Evolutionary conservation across 2,797 vertebrate species (phyloP).

Genomic region (Tinamus major): DNA sequence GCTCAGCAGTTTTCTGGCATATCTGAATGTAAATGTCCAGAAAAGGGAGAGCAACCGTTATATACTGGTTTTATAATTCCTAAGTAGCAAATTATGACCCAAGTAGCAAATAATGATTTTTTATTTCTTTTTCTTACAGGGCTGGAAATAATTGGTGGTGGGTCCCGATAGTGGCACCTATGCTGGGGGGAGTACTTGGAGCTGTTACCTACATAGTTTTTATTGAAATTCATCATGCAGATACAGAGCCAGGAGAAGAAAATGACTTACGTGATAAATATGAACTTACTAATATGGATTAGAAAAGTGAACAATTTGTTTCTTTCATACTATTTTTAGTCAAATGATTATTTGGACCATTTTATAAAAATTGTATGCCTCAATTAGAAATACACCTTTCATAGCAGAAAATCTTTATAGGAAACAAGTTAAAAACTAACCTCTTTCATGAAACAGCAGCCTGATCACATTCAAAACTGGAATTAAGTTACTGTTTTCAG

Average conservation of each 20-base stretch:
- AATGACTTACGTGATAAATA: slow-evolving; percentile 86
- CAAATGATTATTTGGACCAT: neutral
- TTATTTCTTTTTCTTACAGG: slow-evolving; percentile 74
- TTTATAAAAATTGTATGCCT: neutral
- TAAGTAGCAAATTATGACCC: neutral
- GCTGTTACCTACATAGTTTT: slow-evolving; percentile 87
- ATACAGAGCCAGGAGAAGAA: slow-evolving; percentile 67
- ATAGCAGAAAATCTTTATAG: neutral
- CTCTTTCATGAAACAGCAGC: neutral
- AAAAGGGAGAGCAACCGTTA: neutral
- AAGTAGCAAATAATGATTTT: neutral
- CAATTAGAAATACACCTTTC: neutral
- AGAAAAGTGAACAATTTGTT: slow-evolving; percentile 23
- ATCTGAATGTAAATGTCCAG: neutral
- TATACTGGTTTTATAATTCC: neutral
- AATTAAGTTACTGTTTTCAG: neutral
- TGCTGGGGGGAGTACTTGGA: slow-evolving; percentile 89
- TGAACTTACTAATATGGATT: slow-evolving; percentile 86
- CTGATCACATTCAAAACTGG: neutral
- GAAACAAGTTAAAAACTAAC: neutral
- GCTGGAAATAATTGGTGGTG: slow-evolving; percentile 94
- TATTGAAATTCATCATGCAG: slow-evolving; percentile 91
- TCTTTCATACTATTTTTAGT: neutral
- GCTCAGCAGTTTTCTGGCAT: neutral
- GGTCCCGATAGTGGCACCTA: slow-evolving; percentile 92